phyloP scores from a whole-genome alignment of 2,113 vertebrate species.

The Rhinichthys klamathensis region DNA sequence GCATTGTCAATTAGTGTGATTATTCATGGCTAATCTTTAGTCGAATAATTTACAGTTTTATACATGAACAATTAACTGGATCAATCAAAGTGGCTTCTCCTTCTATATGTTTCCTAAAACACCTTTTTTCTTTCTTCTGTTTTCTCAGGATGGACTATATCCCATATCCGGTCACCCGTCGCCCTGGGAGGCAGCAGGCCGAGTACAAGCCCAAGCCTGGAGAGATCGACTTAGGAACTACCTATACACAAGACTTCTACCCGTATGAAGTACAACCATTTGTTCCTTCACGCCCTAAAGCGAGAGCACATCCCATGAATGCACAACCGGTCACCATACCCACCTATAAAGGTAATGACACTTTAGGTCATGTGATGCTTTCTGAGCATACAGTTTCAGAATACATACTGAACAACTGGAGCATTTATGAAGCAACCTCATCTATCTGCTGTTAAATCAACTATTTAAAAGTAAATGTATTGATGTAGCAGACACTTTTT shows the following conservation, averaged over 20 bases:
- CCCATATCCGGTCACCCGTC: slow-evolving; percentile 73
- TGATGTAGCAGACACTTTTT: not conserved
- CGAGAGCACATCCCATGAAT: slow-evolving; percentile 63
- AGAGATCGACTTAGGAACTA: slow-evolving; percentile 77
- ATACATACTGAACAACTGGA: not conserved
- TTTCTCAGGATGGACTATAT: slow-evolving; percentile 79
- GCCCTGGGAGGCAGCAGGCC: slow-evolving; percentile 62
- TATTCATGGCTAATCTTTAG: not conserved
- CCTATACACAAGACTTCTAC: slow-evolving; percentile 80
- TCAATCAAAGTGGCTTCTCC: not conserved
- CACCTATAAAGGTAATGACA: slow-evolving; percentile 82
- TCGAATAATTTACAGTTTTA: not conserved
- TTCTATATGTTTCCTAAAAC: not conserved
- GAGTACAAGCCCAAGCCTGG: slow-evolving; percentile 74
- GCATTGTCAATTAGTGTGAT: too few species aligned
- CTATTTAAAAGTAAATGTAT: not conserved
- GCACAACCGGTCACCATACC: slow-evolving; percentile 81
- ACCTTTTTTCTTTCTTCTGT: not conserved
- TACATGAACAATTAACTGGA: not conserved
- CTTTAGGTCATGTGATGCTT: not conserved
- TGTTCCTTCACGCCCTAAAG: slow-evolving; percentile 69
- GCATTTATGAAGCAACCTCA: not conserved
- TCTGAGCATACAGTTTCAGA: not conserved
- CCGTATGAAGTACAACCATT: slow-evolving; percentile 74
- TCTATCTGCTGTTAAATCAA: not conserved